These are phyloP conservation scores for Eidolon helvum DNA, from an alignment of 2,113 vertebrate species.

Conservation along the genomic window DNA sequence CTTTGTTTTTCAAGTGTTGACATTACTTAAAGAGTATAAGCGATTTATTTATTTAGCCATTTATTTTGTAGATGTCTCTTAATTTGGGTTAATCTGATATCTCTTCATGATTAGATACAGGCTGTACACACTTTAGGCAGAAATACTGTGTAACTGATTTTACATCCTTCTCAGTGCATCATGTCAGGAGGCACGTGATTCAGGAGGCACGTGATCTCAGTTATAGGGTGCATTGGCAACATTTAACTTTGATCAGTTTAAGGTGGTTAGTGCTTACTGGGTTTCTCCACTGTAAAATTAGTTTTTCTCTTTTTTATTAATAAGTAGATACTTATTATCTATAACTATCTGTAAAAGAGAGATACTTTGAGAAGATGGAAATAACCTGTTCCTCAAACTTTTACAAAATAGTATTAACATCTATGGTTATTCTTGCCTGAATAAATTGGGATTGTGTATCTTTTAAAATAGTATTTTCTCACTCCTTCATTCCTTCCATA, in stretches of 20 bases:
- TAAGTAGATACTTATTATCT: background rate
- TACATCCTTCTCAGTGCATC: background rate
- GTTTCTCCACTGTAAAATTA: background rate
- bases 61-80: background rate
- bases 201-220: background rate
- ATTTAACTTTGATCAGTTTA: background rate
- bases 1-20: background rate
- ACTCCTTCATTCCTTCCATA: background rate
- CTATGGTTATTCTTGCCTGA: background rate
- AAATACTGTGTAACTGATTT: background rate
- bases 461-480: constrained; percentile 7
- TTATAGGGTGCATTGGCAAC: background rate
- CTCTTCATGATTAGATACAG: background rate
- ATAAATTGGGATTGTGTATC: background rate
- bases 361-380: background rate
- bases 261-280: background rate
- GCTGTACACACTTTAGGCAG: background rate
- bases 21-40: background rate
- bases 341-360: background rate
- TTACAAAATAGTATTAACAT: background rate
- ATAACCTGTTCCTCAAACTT: background rate
- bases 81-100: background rate
- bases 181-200: background rate
- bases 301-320: constrained; percentile 1
- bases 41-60: background rate